phyloP scores from a whole-genome alignment of 2,797 vertebrate species.

The Mareca penelope region DNA sequence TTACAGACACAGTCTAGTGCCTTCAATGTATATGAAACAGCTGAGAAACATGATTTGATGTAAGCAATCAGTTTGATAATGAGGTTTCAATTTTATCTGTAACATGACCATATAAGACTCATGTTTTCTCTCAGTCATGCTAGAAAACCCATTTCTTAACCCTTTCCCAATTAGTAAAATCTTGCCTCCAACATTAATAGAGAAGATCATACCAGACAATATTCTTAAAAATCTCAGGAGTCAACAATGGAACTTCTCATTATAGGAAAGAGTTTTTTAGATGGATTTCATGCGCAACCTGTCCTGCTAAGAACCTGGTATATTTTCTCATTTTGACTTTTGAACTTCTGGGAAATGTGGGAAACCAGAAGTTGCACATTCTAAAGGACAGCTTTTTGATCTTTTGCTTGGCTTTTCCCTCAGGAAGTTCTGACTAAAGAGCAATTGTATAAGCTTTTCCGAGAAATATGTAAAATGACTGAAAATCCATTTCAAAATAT shows the following conservation, averaged over 20 bases:
- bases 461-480: background rate
- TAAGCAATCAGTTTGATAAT: background rate
- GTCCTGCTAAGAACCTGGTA: background rate
- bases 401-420: constrained; percentile 7
- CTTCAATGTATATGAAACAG: background rate
- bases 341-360: background rate
- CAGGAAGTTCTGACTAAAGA: background rate
- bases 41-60: background rate
- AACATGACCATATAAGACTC: background rate
- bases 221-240: background rate
- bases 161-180: background rate
- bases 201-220: background rate
- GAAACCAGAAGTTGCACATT: background rate
- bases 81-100: constrained; percentile 12
- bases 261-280: background rate
- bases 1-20: constrained; percentile 7
- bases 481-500: background rate
- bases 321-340: background rate
- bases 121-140: background rate
- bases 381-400: background rate
- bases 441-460: background rate
- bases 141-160: background rate
- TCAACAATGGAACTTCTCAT: background rate
- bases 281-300: background rate
- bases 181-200: background rate